phyloP scores from a whole-genome alignment of 2,113 vertebrate species.

The Ceyx cyanopectus region DNA sequence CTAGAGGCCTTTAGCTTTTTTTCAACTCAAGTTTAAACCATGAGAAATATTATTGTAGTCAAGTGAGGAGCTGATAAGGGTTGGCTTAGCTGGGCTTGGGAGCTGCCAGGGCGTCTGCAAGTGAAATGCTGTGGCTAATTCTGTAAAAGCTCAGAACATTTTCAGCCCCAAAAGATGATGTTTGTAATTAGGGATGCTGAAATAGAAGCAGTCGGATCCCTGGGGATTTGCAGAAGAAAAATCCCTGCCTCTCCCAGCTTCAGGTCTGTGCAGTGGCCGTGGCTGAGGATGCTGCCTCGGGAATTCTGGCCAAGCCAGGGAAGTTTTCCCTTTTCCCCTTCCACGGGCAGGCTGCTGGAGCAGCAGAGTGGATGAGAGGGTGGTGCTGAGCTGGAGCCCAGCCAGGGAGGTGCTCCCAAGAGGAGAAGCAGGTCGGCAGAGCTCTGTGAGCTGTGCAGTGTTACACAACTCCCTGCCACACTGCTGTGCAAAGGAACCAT shows the following conservation, averaged over 20 bases:
- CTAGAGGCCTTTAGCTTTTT: background rate
- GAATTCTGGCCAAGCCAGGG: background rate
- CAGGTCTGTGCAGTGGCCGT: background rate
- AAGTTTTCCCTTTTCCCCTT: background rate
- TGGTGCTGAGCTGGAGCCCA: background rate
- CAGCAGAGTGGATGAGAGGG: background rate
- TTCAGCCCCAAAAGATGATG: background rate
- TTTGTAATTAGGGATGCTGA: constrained; percentile 23
- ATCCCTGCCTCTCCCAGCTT: background rate
- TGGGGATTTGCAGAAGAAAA: background rate
- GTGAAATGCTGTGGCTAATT: background rate
- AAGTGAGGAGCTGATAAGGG: background rate
- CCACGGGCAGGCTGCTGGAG: rapidly evolving
- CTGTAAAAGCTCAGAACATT: background rate
- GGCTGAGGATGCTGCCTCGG: background rate
- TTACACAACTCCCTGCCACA: background rate
- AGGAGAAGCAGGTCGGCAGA: background rate
- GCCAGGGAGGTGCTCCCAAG: background rate
- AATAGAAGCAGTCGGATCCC: background rate
- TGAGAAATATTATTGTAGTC: background rate
- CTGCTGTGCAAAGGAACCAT: background rate
- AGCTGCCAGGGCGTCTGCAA: background rate
- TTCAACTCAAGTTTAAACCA: background rate
- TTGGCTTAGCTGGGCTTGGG: background rate
- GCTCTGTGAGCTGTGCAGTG: no score